Conservation (phyloP, 2,888 invertebrate species). For the Cremastobaeus sp. region DNA sequence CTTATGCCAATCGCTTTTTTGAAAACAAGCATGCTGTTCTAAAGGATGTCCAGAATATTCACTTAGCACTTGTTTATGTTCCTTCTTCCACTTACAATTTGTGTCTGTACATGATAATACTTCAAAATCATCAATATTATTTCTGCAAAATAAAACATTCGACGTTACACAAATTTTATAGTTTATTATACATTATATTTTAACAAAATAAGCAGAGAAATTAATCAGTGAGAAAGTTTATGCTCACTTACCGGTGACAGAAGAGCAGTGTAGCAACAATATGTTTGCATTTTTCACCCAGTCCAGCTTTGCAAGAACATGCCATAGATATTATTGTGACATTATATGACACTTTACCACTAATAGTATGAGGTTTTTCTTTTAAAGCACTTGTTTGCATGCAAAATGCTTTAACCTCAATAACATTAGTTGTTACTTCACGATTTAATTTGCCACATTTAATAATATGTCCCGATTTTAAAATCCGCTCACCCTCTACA, state of each 20-base stretch:
- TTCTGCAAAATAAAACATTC: too few species aligned
- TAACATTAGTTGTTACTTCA: not conserved
- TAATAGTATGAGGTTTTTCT: constrained; percentile 1
- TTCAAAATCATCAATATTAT: too few species aligned
- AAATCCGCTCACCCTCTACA: constrained; percentile 18
- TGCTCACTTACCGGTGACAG: constrained; percentile 11
- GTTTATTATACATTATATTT: too few species aligned
- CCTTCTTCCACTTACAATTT: constrained; percentile 17
- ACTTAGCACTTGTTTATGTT: not conserved
- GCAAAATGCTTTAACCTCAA: not conserved
- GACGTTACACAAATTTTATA: too few species aligned
- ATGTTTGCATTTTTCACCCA: constrained; percentile 23
- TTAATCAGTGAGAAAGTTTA: too few species aligned
- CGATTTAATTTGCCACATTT: constrained; percentile 16
- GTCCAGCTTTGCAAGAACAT: too few species aligned
- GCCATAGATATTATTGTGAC: not conserved
- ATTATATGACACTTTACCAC: not conserved
- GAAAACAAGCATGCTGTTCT: constrained; percentile 19
- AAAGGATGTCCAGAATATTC: constrained; percentile 21
- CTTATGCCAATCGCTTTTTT: constrained; percentile 3
- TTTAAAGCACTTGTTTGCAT: constrained; percentile 11
- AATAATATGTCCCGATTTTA: constrained; percentile 18
- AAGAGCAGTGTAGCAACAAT: constrained; percentile 4
- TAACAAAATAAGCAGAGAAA: not conserved
- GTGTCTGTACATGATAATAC: constrained; percentile 20